Conservation (phyloP, 2,113 vertebrate species). For the Chrysemys picta region DNA sequence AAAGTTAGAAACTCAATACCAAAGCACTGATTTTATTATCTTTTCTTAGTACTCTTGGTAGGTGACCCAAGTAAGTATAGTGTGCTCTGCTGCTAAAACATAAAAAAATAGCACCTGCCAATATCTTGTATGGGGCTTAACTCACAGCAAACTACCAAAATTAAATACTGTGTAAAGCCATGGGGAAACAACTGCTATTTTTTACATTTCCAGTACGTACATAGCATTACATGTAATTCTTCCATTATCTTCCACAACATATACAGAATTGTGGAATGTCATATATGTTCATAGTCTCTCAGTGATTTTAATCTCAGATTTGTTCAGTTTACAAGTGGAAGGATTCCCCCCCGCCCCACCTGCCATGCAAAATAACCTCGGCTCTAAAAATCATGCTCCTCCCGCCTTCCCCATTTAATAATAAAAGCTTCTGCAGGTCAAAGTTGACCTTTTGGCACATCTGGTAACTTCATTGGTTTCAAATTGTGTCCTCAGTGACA, state of each 20-base stretch:
- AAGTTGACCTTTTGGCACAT: background rate
- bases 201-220: background rate
- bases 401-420: background rate
- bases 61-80: background rate
- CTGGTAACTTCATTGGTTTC: background rate
- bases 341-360: background rate
- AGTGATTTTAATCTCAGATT: background rate
- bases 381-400: background rate
- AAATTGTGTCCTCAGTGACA: background rate
- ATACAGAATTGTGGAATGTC: background rate
- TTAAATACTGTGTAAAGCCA: background rate
- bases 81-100: background rate
- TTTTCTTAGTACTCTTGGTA: background rate
- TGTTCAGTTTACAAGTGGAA: background rate
- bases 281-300: background rate
- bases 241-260: background rate
- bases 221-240: background rate
- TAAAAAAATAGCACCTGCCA: background rate
- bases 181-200: background rate
- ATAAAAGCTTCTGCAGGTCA: accelerated
- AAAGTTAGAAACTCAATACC: background rate
- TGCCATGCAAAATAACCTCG: background rate
- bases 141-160: background rate
- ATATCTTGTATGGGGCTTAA: background rate
- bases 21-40: background rate